Evolutionary conservation across 1,140 invertebrate species (phyloP).

Genomic region (Tetraneura akinire): DNA sequence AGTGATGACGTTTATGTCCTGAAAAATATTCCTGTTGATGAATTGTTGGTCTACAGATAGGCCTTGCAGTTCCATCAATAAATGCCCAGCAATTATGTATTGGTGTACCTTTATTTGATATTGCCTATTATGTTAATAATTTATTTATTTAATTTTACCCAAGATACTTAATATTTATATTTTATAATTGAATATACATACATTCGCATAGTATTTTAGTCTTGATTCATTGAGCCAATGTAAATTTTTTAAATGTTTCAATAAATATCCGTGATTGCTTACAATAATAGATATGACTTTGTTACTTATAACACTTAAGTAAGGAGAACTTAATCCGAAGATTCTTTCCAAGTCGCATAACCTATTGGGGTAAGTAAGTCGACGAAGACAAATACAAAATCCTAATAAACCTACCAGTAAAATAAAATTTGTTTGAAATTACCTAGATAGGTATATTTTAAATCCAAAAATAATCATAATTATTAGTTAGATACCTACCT

Average conservation of each 20-base stretch:
- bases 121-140: too few species aligned
- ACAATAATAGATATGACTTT: neutral
- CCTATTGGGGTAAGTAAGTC: neutral
- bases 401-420: neutral
- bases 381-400: neutral
- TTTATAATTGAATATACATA: conserved; percentile 19
- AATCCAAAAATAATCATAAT: neutral
- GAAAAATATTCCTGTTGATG: neutral
- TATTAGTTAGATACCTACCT: neutral
- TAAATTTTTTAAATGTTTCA: neutral
- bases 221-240: neutral
- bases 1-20: neutral
- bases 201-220: neutral
- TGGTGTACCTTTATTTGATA: neutral
- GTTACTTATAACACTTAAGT: neutral
- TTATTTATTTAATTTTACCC: too few species aligned
- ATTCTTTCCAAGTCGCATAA: neutral
- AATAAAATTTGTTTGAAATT: neutral
- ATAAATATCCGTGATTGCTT: neutral
- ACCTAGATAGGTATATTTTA: neutral
- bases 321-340: neutral
- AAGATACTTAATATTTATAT: too few species aligned
- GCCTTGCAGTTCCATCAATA: neutral
- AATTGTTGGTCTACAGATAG: neutral
- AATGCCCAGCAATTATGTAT: neutral